Conservation (phyloP, 2,113 vertebrate species). For the Pedetes capensis region DNA sequence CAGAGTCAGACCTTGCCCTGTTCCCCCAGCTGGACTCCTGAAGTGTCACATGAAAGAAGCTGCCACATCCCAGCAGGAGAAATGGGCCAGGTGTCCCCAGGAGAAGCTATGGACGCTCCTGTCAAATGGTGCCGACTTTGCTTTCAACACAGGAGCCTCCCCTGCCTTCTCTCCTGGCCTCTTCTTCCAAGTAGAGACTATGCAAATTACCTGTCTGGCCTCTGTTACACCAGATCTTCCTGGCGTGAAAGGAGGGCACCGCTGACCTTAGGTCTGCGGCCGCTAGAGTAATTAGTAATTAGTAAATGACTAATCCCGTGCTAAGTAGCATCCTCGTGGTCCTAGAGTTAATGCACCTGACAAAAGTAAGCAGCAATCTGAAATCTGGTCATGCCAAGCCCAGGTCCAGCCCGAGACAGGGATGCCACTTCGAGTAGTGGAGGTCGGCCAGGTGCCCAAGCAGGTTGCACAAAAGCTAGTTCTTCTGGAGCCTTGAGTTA, state of each 20-base stretch:
- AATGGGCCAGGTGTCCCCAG: neutral
- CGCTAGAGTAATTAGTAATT: conserved; percentile 65
- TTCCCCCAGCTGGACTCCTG: neutral
- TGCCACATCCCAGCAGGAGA: conserved; percentile 18
- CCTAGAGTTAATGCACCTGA: conserved; percentile 46
- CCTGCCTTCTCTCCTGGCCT: neutral
- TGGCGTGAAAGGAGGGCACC: neutral
- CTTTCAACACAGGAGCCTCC: neutral
- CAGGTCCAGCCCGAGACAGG: neutral
- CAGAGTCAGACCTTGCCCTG: neutral
- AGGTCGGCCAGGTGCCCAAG: neutral
- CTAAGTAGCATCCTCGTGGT: conserved; percentile 37
- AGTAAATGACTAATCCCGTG: conserved; percentile 62
- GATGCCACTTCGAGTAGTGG: neutral
- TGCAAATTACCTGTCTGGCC: conserved; percentile 61
- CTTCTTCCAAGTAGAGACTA: neutral
- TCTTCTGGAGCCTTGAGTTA: neutral
- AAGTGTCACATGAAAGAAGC: neutral
- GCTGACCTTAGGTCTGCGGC: conserved; percentile 59
- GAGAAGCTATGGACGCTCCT: neutral
- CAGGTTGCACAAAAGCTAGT: neutral
- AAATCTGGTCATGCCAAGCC: neutral
- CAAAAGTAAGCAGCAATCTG: conserved; percentile 38
- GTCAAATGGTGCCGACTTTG: neutral
- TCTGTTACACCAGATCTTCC: conserved; percentile 6